A percentile compares a stretch with the other conserved stretches of the same genome.
Evolutionary conservation across 2,113 vertebrate species (phyloP).

Genomic region (Syngnathus typhle): DNA sequence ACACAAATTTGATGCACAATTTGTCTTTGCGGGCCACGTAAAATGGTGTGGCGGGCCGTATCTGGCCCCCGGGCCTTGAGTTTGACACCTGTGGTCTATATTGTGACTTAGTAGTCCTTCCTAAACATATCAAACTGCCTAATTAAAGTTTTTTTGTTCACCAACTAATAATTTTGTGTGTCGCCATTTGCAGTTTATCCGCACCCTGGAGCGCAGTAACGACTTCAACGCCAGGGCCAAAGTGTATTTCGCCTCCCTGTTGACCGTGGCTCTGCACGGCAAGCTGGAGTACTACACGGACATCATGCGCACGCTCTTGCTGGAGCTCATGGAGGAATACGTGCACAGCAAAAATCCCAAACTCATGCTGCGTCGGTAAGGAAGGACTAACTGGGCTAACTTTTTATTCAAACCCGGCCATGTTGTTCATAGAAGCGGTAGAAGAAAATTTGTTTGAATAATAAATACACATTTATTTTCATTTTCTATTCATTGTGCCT

Average conservation of each 20-base stretch:
- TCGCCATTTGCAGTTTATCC: constrained; percentile 82
- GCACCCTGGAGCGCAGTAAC: constrained; percentile 85
- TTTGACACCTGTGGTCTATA: no score
- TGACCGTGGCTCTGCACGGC: constrained; percentile 93
- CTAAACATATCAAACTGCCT: no score
- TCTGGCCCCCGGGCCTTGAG: no score
- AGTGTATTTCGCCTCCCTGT: constrained; percentile 92
- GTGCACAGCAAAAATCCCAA: constrained; percentile 95
- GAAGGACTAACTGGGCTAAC: neutral
- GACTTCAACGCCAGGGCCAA: constrained; percentile 92
- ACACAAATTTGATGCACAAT: no score
- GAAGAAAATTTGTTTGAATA: neutral
- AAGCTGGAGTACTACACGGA: constrained; percentile 97
- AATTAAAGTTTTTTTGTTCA: no score
- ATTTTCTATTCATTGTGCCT: neutral
- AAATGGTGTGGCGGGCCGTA: no score
- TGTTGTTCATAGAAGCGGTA: no score
- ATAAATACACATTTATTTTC: neutral
- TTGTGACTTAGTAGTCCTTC: no score
- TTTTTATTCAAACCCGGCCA: neutral
- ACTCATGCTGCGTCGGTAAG: constrained; percentile 92
- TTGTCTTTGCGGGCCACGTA: no score
- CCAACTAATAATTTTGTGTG: neutral
- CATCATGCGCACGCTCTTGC: constrained; percentile 91
- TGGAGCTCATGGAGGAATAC: constrained; percentile 94